Evolutionary conservation across 1,140 invertebrate genomes (phyloP).

Genomic region (Drosophila guanche): DNA sequence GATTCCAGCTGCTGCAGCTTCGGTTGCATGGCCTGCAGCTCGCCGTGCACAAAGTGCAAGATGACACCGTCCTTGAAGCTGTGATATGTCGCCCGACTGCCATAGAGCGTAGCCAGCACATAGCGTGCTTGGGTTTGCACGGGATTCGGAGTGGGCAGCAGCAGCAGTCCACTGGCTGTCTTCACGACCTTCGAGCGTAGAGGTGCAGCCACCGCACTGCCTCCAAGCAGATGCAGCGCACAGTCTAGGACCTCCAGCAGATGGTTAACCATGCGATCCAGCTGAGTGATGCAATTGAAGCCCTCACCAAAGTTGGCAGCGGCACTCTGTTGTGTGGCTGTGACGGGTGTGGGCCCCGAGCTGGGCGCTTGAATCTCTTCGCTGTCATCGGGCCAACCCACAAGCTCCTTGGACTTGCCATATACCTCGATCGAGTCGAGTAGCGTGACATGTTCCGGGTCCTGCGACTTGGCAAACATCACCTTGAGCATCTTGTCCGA

Average conservation of each 20-base stretch:
- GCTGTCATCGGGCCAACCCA: constrained; percentile 98
- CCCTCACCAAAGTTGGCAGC: constrained; percentile 68
- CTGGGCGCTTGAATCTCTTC: constrained; percentile 88
- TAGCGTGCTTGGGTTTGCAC: constrained; percentile 92
- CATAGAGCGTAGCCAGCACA: constrained; percentile 91
- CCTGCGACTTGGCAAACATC: constrained; percentile 95
- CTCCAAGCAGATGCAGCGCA: constrained; percentile 84
- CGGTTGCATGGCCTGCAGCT: constrained; percentile 85
- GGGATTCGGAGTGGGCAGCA: constrained; percentile 90
- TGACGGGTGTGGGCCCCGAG: constrained; percentile 21
- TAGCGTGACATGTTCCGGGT: constrained; percentile 94
- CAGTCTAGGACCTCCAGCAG: constrained; percentile 91
- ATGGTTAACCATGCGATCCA: constrained; percentile 88
- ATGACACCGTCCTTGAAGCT: constrained; percentile 95
- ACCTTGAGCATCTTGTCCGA: constrained; percentile 96
- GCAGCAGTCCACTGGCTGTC: constrained; percentile 91
- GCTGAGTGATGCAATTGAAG: constrained; percentile 74
- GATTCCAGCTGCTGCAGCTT: constrained; percentile 75
- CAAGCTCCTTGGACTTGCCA: constrained; percentile 97
- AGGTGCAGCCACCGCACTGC: constrained; percentile 74
- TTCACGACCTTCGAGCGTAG: constrained; percentile 87
- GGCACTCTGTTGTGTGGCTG: constrained; percentile 10
- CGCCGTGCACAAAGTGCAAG: constrained; percentile 89
- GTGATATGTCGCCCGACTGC: constrained; percentile 90
- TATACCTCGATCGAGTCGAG: constrained; percentile 96